A percentile compares a stretch with the other conserved stretches of the same genome.
Evolutionary conservation across 2,797 vertebrate species (phyloP).

Genomic region (Notamacropus eugenii): DNA sequence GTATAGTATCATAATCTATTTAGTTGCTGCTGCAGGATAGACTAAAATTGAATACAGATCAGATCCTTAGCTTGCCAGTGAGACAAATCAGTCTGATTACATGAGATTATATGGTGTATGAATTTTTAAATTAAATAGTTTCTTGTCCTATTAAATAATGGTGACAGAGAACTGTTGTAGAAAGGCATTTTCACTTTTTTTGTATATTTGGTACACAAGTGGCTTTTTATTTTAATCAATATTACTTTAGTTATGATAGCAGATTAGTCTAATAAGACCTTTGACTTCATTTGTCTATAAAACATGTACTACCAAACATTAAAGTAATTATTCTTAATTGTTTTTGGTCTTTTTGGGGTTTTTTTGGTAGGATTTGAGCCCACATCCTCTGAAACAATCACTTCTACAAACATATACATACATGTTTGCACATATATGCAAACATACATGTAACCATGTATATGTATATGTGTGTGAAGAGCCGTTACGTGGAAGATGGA

Average conservation of each 20-base stretch:
- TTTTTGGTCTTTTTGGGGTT: too few relatives aligned
- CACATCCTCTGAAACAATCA: not conserved
- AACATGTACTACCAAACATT: not conserved
- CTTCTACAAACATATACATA: too few relatives aligned
- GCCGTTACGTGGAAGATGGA: too few relatives aligned
- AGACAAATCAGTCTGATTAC: constrained; percentile 62
- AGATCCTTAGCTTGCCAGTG: constrained; percentile 44
- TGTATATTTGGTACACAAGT: constrained; percentile 49
- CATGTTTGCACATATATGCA: too few relatives aligned
- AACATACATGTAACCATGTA: not conserved
- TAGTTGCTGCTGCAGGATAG: not conserved
- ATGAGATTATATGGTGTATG: constrained; percentile 50
- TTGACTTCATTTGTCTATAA: not conserved
- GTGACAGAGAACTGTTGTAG: constrained; percentile 13
- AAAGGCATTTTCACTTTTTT: constrained; percentile 58
- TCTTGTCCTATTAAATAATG: constrained; percentile 67
- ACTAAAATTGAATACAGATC: constrained; percentile 58
- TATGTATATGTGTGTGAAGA: not conserved
- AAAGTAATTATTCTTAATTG: not conserved
- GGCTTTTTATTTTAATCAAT: constrained; percentile 11
- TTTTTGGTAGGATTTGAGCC: not conserved
- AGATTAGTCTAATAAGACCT: not conserved
- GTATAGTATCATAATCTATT: not conserved
- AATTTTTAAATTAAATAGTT: constrained; percentile 71
- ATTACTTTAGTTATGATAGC: not conserved